phyloP scores from a whole-genome alignment of 2,797 vertebrate genomes.

The Acanthurus tractus region DNA sequence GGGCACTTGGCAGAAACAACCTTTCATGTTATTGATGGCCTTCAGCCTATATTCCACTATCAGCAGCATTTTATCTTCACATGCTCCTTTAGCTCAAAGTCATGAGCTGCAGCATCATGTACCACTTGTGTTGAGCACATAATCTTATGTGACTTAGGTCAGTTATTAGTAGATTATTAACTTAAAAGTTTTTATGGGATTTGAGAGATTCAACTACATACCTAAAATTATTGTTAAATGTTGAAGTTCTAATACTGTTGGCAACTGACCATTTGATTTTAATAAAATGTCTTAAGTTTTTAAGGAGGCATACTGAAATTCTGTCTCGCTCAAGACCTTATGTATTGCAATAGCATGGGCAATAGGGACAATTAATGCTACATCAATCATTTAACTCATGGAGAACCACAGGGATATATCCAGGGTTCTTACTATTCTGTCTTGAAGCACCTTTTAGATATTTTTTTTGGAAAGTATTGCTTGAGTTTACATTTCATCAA shows the following conservation, averaged over 20 bases:
- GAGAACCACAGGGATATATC: too few species aligned
- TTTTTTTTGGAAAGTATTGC: too few species aligned
- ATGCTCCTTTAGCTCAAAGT: not conserved
- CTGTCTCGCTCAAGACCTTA: too few species aligned
- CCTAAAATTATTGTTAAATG: not conserved
- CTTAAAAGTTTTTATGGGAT: not conserved
- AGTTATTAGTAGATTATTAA: constrained; percentile 9
- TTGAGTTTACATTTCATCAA: too few species aligned
- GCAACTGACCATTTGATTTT: not conserved
- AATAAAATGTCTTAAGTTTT: too few species aligned
- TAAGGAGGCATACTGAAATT: too few species aligned
- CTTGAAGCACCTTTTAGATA: too few species aligned
- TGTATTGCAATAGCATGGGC: too few species aligned
- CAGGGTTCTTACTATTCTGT: too few species aligned
- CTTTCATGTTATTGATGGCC: constrained; percentile 42
- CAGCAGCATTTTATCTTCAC: constrained; percentile 18
- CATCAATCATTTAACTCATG: too few species aligned
- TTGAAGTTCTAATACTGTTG: not conserved
- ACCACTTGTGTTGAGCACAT: constrained; percentile 8
- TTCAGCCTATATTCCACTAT: constrained; percentile 17
- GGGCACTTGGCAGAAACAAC: constrained; percentile 31
- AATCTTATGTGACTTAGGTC: not conserved
- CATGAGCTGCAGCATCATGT: constrained; percentile 3
- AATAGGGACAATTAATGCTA: too few species aligned
- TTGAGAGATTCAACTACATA: not conserved